These are phyloP conservation scores for Drosophila merina DNA, from an alignment of 2,888 invertebrate species.

Conservation along the genomic window DNA sequence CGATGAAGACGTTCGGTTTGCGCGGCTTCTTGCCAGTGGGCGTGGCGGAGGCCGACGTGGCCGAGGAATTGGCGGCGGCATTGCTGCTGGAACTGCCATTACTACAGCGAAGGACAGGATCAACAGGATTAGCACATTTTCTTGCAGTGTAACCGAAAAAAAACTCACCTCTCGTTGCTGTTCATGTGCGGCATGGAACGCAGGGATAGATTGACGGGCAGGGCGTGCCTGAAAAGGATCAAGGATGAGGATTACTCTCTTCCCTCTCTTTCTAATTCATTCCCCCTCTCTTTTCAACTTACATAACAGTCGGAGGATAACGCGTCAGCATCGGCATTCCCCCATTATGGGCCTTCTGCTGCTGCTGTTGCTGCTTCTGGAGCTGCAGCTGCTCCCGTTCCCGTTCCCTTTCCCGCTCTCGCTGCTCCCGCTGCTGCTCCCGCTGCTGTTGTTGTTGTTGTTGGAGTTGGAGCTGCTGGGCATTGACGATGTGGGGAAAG, in stretches of 20 bases:
- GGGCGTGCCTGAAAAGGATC: conserved; percentile 65
- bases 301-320: conserved; percentile 71
- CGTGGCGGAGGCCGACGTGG: conserved; percentile 14
- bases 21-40: conserved; percentile 80
- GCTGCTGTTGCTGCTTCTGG: conserved; percentile 49
- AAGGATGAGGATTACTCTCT: not conserved
- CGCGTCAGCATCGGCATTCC: conserved; percentile 69
- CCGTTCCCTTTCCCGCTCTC: conserved; percentile 51
- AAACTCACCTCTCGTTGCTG: conserved; percentile 73
- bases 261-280: not conserved
- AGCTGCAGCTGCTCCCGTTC: conserved; percentile 51
- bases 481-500: conserved; percentile 70
- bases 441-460: conserved; percentile 58
- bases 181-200: conserved; percentile 76
- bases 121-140: not conserved
- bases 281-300: conserved; percentile 24
- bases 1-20: conserved; percentile 83
- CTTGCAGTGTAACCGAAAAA: not conserved
- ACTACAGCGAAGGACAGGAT: conserved; percentile 31
- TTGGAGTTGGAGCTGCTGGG: conserved; percentile 70
- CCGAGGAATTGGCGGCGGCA: conserved; percentile 21
- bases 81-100: conserved; percentile 69
- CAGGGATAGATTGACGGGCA: conserved; percentile 82
- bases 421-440: conserved; percentile 16
- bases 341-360: conserved; percentile 67